Evolutionary conservation across 2,888 invertebrate genomes (phyloP), one percentile per base, ranked within the genome.

Genomic region (Plagodis pulveraria): DNA sequence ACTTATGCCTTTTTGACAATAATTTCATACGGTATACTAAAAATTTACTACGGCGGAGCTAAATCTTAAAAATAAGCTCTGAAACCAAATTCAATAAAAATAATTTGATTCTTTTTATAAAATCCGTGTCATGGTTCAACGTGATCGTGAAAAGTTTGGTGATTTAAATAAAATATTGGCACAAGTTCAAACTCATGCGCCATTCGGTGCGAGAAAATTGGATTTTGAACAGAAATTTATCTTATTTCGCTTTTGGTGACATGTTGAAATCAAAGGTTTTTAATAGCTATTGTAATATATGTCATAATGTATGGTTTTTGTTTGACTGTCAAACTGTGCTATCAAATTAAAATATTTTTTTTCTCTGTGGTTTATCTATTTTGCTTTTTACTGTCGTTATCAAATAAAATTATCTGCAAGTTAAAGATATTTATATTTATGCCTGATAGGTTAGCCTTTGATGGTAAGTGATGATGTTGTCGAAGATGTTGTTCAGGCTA

Each of bases 91-190:
- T 40, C 44, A 47, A 51, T 52, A 53, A 49, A 50, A 53, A 36
- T 44, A 6, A 56, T 22, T 47, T 50, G 12, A 53, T 56, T 64
- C 65, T 63, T 70, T 71, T 70, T 67, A 71, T 76, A 76, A 75
- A 78, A 81, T 77, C 64, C 70, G 65, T 73, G 74, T 72, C 75
- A 70, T 77, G 77, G 78, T 78, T 76, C 75, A 72, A 66, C 22
- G 71, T 59, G 64, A 72, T 71, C 74, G 72, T 56, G 50, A 65
- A 80, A 85, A 84, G 71, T 82, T 84, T 43, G 71, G 73, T 64
- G 72, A 84, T 84, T 84, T 84, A 81, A 84, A 85, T 84, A 86
- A 84, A 81, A 83, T 84, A 85, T 85, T 85, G 84, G 84, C 83
- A 77, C 65, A 76, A 82, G 81, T 82, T 82, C 83, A 83, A 22